phyloP scores from a whole-genome alignment of 2,888 invertebrate genomes.

The Dryadula phaetusa region DNA sequence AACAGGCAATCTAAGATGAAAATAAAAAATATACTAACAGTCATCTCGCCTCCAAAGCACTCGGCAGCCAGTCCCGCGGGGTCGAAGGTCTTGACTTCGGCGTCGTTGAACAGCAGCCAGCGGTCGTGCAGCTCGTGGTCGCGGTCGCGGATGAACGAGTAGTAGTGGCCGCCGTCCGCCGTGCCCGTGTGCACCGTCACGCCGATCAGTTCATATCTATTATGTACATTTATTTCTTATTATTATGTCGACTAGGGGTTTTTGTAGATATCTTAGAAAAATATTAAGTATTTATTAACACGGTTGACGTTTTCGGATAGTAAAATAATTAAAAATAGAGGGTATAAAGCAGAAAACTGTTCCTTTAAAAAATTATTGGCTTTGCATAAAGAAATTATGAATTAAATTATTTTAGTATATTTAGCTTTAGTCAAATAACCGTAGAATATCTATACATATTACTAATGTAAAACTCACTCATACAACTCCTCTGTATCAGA shows the following conservation, averaged over 20 bases:
- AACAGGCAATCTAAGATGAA: not conserved
- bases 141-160: conserved; percentile 96
- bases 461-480: conserved; percentile 84
- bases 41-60: conserved; percentile 99
- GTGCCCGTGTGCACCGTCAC: conserved; percentile 99
- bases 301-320: too few relatives aligned
- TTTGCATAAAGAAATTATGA: too few relatives aligned
- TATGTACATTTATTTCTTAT: not conserved
- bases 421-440: too few relatives aligned
- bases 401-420: too few relatives aligned
- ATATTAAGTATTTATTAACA: too few relatives aligned
- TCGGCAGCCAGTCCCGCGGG: conserved; percentile 97
- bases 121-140: conserved; percentile 90
- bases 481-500: conserved; percentile 88
- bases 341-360: too few relatives aligned
- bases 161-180: conserved; percentile 98
- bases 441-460: too few relatives aligned
- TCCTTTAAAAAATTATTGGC: too few relatives aligned
- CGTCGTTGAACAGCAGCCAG: conserved; percentile 96
- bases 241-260: too few relatives aligned
- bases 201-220: conserved; percentile 92
- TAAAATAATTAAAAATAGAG: too few relatives aligned
- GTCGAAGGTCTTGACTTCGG: conserved; percentile 97
- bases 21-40: conserved; percentile 77
- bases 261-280: too few relatives aligned